Percentiles rank a stretch among this genome's conserved stretches.
These are phyloP conservation scores for Hydrolagus colliei DNA, from an alignment of 2,797 vertebrate genomes.

Conservation along the genomic window DNA sequence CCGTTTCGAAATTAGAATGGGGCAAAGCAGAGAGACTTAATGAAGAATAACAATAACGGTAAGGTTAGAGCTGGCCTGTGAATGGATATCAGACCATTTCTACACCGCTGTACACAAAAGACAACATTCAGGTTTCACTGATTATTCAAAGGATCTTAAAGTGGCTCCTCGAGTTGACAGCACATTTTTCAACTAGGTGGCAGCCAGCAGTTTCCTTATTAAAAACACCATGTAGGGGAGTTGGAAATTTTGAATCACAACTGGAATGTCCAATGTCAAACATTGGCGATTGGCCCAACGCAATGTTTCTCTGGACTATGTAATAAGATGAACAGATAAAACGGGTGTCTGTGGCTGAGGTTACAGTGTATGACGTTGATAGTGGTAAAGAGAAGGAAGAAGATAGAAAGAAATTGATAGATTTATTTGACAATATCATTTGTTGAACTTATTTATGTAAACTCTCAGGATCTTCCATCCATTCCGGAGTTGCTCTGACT, in stretches of 20 bases:
- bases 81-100: neutral
- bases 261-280: neutral
- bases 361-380: neutral
- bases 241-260: neutral
- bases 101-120: constrained; percentile 5
- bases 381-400: neutral
- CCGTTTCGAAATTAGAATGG: no score
- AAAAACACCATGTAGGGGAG: neutral
- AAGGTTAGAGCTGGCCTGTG: no score
- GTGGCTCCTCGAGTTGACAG: neutral
- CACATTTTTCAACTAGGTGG: neutral
- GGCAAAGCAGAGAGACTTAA: no score
- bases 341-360: neutral
- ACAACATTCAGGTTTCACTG: neutral
- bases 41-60: no score
- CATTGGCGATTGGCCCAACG: neutral
- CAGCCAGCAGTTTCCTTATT: neutral
- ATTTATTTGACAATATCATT: neutral
- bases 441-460: neutral
- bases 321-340: neutral
- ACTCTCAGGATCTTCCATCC: neutral
- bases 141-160: constrained; percentile 9
- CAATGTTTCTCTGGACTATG: neutral
- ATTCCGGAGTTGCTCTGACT: no score
- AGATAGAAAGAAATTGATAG: neutral